Evolutionary conservation across 35 echinoderm and acorn worm genomes (phyloP), one percentile per base, ranked within the genome.

Genomic region (Lytechinus pictus): DNA sequence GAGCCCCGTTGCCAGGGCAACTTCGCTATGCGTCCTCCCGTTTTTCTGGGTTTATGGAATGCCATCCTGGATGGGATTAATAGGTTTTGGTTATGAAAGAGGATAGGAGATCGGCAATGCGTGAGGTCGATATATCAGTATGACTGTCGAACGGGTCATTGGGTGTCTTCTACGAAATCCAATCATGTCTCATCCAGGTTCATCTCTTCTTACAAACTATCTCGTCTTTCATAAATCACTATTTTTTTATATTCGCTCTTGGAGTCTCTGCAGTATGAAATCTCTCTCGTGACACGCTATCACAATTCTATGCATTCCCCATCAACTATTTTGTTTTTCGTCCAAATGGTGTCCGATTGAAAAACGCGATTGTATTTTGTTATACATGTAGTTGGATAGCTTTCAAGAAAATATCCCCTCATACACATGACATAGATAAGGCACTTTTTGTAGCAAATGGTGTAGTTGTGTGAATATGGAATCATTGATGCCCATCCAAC

Each of bases 11-110:
- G 66, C 66, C 21, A 79, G 16, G 66, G 14, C 66, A 79, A 79
- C 66, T 14, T 24, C n/a, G 66, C 16, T 24, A 79, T 79, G 66
- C 66, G 66, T 79, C 19, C 66, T 79, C 66, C 66, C n/a, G 21
- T 79, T 79, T 79, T 79, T 79, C 66, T 79, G 66, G 66, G 66
- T 79, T 79, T 79, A 79, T 79, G 66, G 66, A 79, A 79, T 79
- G 66, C 66, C 19, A 79, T 79, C 66, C 66, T 79, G 66, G 66
- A 79, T 79, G 66, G 66, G 66, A 79, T 79, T 79, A 79, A 79
- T 79, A 79, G 19, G 66, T 24, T 79, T 79, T 79, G 14, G 66
- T 79, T 79, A 79, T 79, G 66, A 79, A 79, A 79, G 66, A 79
- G 14, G 66, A 79, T 16, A 79, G 66, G 66, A 16, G 6, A 79